phyloP scores from a whole-genome alignment of 1,140 invertebrate genomes.

The Pinna nobilis region DNA sequence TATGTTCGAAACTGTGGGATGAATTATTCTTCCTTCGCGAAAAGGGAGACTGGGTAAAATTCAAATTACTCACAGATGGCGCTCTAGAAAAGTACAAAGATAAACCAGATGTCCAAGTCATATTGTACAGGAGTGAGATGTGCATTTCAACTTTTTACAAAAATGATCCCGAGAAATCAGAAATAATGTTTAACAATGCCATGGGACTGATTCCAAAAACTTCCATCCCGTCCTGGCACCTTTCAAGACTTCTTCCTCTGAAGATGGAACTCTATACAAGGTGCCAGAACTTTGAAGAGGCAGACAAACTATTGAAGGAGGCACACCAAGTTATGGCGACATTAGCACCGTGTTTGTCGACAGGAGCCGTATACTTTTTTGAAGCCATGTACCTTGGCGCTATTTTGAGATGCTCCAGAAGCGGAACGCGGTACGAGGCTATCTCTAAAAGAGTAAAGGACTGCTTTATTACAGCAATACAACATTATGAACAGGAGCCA shows the following conservation, averaged over 20 bases:
- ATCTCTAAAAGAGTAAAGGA: conserved; percentile 15
- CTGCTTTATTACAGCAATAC: conserved; percentile 32
- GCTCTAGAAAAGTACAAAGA: conserved; percentile 19
- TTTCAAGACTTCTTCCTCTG: conserved; percentile 17
- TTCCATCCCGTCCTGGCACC: conserved; percentile 20
- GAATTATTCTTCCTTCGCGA: conserved; percentile 16
- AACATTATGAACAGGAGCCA: conserved; percentile 28
- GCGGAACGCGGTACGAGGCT: not conserved
- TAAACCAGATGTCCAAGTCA: conserved; percentile 9
- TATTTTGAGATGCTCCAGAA: conserved; percentile 7
- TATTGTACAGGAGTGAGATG: conserved; percentile 30
- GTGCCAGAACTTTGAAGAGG: conserved; percentile 15
- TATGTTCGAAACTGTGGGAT: conserved; percentile 25
- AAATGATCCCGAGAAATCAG: conserved; percentile 1
- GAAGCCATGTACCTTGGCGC: conserved; percentile 20
- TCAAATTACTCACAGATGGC: not conserved
- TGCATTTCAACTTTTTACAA: conserved; percentile 33
- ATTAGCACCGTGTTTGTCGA: conserved; percentile 24
- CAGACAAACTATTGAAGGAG: conserved; percentile 1
- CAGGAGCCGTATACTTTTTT: conserved; percentile 31
- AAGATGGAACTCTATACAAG: conserved; percentile 16
- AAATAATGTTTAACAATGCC: conserved; percentile 21
- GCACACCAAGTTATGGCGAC: conserved; percentile 19
- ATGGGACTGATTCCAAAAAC: conserved; percentile 3
- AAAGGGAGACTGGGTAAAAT: conserved; percentile 25